Evolutionary conservation across 2,797 vertebrate species (phyloP).

Genomic region (Lepus oiostolus): DNA sequence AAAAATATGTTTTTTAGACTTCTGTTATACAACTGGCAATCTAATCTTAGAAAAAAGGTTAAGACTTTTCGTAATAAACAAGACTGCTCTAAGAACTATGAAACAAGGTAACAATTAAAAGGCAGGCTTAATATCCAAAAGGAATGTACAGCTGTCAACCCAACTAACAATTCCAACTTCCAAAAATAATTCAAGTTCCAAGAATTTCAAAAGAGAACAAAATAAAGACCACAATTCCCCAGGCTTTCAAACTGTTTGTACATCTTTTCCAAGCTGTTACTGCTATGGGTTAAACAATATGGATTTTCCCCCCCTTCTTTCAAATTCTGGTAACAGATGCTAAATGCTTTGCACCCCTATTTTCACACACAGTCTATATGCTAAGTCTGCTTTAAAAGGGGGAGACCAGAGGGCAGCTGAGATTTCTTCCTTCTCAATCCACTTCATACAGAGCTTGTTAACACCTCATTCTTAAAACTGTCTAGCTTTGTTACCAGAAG

Average conservation of each 20-base stretch:
- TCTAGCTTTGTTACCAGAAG: not conserved
- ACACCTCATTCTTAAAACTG: not conserved
- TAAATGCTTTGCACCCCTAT: slow-evolving; percentile 3
- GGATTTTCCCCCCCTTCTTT: not conserved
- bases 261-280: not conserved
- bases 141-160: slow-evolving; percentile 10
- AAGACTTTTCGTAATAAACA: slow-evolving; percentile 12
- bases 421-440: not conserved
- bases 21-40: slow-evolving; percentile 28
- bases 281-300: not conserved
- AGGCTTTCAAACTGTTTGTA: not conserved
- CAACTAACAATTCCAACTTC: not conserved
- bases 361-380: not conserved
- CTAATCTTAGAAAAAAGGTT: not conserved
- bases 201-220: slow-evolving; percentile 35
- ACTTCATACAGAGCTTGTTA: not conserved
- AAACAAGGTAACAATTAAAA: slow-evolving; percentile 35
- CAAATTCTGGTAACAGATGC: slow-evolving; percentile 37
- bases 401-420: not conserved
- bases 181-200: slow-evolving; percentile 62
- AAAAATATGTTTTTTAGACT: not conserved
- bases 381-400: slow-evolving; percentile 9
- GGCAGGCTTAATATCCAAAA: not conserved
- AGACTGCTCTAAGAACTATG: slow-evolving; percentile 32
- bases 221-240: not conserved